A percentile compares a stretch with the other conserved stretches of the same genome.
Conservation (phyloP, 30 jellyfish, hydroid and myxozoan genomes). For the Cassiopea xamachana region DNA sequence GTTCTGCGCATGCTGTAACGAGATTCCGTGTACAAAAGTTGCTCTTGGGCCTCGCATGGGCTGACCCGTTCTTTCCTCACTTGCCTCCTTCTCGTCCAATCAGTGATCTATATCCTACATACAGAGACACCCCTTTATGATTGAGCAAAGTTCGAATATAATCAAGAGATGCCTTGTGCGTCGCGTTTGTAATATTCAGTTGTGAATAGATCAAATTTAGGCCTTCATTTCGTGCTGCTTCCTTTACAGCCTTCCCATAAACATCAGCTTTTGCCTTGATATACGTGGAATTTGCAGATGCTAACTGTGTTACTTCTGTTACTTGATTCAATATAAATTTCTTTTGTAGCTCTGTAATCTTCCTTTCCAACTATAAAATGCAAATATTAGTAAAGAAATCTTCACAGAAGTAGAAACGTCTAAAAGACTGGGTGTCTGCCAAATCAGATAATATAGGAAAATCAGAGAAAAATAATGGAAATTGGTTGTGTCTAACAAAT, state of each 20-base stretch:
- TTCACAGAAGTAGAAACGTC: too few species aligned
- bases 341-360: slow-evolving; percentile 23
- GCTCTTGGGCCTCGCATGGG: too few species aligned
- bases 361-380: slow-evolving; percentile 24
- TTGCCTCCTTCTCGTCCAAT: slow-evolving; percentile 34
- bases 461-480: too few species aligned
- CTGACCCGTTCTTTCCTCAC: neutral
- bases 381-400: neutral
- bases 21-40: too few species aligned
- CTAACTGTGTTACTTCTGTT: slow-evolving; percentile 15
- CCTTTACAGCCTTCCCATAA: slow-evolving; percentile 9
- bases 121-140: slow-evolving; percentile 10
- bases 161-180: slow-evolving; percentile 16
- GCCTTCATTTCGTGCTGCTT: slow-evolving; percentile 35
- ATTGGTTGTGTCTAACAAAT: too few species aligned
- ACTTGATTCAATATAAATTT: neutral
- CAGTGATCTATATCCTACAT: slow-evolving; percentile 8
- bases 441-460: too few species aligned
- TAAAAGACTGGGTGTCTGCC: too few species aligned
- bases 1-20: too few species aligned
- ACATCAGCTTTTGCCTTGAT: slow-evolving; percentile 42
- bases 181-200: slow-evolving; percentile 28
- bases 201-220: slow-evolving; percentile 13
- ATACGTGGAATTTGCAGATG: slow-evolving; percentile 15
- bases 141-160: slow-evolving; percentile 23